Evolutionary conservation across 2,888 invertebrate genomes (phyloP), one percentile per base, ranked within the genome.

Genomic region (Sympetrum striolatum): DNA sequence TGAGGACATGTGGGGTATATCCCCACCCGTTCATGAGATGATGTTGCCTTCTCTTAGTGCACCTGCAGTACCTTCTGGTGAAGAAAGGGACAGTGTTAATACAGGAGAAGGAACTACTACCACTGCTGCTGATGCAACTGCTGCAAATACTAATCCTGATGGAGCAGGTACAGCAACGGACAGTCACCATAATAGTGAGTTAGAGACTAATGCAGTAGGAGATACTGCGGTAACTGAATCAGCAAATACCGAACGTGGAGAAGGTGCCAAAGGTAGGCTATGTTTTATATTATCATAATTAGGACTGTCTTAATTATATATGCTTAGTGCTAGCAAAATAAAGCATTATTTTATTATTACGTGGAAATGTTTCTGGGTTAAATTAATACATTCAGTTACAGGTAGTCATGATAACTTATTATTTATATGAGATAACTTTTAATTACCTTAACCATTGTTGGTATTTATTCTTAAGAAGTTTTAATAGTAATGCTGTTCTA

Each of bases 1-100:
- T 12, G 64, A 90, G 44, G 82, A 90, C 37, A 82, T 80, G 81
- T 80, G 81, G 60, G 80, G 81, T 12, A 39, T 60, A 22, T n/a
- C 60, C n/a, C n/a, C 60, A 1, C 64, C 90, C 15, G 90, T 39
- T 8, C 53, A 35, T 3, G 79, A 79, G 5, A 31, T 31, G 31
- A 80, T 48, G 80, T 4, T 48, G 37, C 18, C 31, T 15, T 35
- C 31, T 35, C 35, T 37, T 10, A 25, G 22, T 58, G 86, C 86
- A 4, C 60, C 60, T 22, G 22, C 60, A 18, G 14, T n/a, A 37
- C 25, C 37, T 31, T 53, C 58, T 37, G 60, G n/a, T 10, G 39
- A 37, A 12, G 60, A 37, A n/a, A 35, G 86, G 25, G 60, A 60
- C 18, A 58, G 12, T 31, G 31, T 10, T 31, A 6, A 25, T 58